Evolutionary conservation across 1,140 invertebrate genomes (phyloP).

Genomic region (Macrocentrus cingulum): DNA sequence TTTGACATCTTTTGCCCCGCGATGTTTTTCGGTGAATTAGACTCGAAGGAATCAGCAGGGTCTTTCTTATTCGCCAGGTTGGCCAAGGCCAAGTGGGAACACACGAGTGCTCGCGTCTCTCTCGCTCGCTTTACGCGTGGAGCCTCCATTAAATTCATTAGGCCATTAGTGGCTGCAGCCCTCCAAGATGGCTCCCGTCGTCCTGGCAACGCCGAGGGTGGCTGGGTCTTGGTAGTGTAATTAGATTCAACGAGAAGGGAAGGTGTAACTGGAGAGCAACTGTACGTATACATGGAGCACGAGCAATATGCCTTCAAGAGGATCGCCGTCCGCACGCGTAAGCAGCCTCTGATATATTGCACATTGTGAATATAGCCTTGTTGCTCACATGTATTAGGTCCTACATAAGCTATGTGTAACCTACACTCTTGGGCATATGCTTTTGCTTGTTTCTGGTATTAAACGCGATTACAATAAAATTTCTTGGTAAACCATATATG

Average conservation of each 20-base stretch:
- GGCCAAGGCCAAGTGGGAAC: not conserved
- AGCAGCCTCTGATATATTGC: slow-evolving; percentile 18
- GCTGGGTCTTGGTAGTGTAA: slow-evolving; percentile 45
- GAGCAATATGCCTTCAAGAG: slow-evolving; percentile 1
- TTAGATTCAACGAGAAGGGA: slow-evolving; percentile 47
- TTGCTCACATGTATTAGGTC: not conserved
- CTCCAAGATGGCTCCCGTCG: slow-evolving; percentile 60
- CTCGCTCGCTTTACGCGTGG: slow-evolving; percentile 39
- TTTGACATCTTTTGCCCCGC: slow-evolving; percentile 1
- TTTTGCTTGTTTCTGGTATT: slow-evolving; percentile 11
- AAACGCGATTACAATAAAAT: slow-evolving; percentile 25
- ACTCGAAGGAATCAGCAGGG: slow-evolving; percentile 14
- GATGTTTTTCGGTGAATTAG: slow-evolving; percentile 26
- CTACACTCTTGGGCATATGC: not conserved
- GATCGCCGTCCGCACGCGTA: slow-evolving; percentile 12
- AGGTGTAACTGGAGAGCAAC: slow-evolving; percentile 9
- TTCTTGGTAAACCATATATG: slow-evolving; percentile 20
- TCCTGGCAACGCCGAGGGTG: slow-evolving; percentile 46
- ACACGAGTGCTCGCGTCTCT: slow-evolving; percentile 16
- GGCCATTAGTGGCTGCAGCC: slow-evolving; percentile 61
- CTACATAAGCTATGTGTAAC: slow-evolving; percentile 2
- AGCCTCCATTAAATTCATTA: slow-evolving; percentile 62
- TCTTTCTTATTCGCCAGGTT: not conserved
- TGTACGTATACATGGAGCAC: not conserved
- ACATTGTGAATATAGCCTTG: slow-evolving; percentile 12